These are phyloP conservation scores for Macrotis lagotis DNA, from an alignment of 2,113 vertebrate species.

Conservation along the genomic window DNA sequence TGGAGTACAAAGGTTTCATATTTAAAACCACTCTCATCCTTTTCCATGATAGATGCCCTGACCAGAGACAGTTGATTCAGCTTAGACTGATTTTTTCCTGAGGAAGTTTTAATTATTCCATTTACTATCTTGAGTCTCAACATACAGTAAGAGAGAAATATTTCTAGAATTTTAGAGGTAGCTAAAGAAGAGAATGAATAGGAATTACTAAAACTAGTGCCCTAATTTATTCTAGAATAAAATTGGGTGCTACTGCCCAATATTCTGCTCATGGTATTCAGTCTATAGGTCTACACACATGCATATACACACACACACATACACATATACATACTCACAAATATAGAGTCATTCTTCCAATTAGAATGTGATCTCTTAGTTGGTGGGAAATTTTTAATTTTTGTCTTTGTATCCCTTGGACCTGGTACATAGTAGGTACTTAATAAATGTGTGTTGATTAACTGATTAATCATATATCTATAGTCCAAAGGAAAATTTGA, in stretches of 20 bases:
- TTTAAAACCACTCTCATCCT: slow-evolving; percentile 46
- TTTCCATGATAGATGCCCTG: neutral
- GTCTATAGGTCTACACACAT: neutral
- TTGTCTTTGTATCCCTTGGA: neutral
- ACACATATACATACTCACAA: neutral
- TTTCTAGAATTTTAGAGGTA: slow-evolving; percentile 34
- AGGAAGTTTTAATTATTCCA: slow-evolving; percentile 58
- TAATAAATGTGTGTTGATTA: neutral
- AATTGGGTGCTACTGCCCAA: neutral
- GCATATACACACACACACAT: neutral
- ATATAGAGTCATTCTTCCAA: neutral
- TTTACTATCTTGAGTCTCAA: slow-evolving; percentile 34
- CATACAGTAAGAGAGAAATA: neutral
- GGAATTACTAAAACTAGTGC: slow-evolving; percentile 17
- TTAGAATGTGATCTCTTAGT: neutral
- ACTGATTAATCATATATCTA: neutral
- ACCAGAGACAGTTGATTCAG: slow-evolving; percentile 20
- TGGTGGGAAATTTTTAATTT: neutral
- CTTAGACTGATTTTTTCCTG: slow-evolving; percentile 65
- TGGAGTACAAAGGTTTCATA: slow-evolving; percentile 41
- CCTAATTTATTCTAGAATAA: slow-evolving; percentile 13
- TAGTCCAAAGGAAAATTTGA: neutral
- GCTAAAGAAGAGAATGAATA: neutral
- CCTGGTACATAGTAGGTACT: neutral
- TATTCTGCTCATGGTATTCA: neutral